Conservation (phyloP, 2,888 invertebrate genomes). For the Xiphydria camelus region DNA sequence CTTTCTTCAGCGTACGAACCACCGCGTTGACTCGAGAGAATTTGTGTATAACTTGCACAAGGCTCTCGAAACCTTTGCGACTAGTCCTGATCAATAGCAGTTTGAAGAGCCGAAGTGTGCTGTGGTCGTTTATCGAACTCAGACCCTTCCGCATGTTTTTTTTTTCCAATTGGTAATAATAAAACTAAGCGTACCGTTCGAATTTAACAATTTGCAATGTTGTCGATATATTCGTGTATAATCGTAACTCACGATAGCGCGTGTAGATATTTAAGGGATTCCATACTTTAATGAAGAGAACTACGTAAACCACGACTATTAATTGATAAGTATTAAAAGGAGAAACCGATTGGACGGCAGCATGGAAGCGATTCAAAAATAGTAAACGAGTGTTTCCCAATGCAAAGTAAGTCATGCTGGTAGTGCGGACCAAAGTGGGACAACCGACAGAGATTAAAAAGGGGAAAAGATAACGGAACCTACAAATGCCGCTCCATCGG, state of each 20-base stretch:
- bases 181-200: too few relatives aligned
- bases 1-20: too few relatives aligned
- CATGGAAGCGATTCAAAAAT: slow-evolving; percentile 47
- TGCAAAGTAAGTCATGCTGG: slow-evolving; percentile 47
- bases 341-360: slow-evolving; percentile 53
- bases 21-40: too few relatives aligned
- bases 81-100: too few relatives aligned
- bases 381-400: slow-evolving; percentile 45
- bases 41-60: too few relatives aligned
- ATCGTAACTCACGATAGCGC: neutral
- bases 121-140: too few relatives aligned
- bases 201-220: slow-evolving; percentile 25
- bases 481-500: slow-evolving; percentile 41
- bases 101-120: too few relatives aligned
- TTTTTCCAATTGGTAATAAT: too few relatives aligned
- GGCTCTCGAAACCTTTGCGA: too few relatives aligned
- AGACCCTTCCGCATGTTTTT: too few relatives aligned
- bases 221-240: slow-evolving; percentile 16
- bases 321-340: slow-evolving; percentile 20
- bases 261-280: neutral
- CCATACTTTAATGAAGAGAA: slow-evolving; percentile 14
- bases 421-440: slow-evolving; percentile 56
- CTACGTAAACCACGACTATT: slow-evolving; percentile 17
- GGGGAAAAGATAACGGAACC: neutral
- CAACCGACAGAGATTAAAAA: slow-evolving; percentile 42